These are phyloP conservation scores for Formica aserva DNA, from an alignment of 2,888 invertebrate genomes.

Conservation along the genomic window DNA sequence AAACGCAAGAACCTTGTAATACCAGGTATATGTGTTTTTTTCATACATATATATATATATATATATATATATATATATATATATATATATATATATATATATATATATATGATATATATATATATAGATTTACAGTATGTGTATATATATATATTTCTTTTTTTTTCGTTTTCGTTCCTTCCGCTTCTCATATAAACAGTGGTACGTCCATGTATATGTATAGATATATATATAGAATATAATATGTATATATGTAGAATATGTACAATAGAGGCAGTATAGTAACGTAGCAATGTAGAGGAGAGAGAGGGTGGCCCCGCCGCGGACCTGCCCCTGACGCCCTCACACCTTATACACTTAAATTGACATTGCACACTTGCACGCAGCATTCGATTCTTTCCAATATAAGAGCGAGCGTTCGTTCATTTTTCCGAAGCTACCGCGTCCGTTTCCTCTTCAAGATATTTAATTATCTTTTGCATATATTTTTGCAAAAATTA, in stretches of 20 bases:
- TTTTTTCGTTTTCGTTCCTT: slow-evolving; percentile 40
- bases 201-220: slow-evolving; percentile 79
- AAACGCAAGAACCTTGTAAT: slow-evolving; percentile 83
- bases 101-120: slow-evolving; percentile 70
- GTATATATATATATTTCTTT: slow-evolving; percentile 74
- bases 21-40: slow-evolving; percentile 78
- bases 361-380: slow-evolving; percentile 75
- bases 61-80: slow-evolving; percentile 60
- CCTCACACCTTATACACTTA: slow-evolving; percentile 76
- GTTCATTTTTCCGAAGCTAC: slow-evolving; percentile 60
- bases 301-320: slow-evolving; percentile 83
- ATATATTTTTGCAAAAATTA: neutral
- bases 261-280: slow-evolving; percentile 85
- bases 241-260: slow-evolving; percentile 79
- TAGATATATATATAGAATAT: slow-evolving; percentile 74
- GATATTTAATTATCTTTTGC: neutral
- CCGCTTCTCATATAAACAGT: slow-evolving; percentile 68
- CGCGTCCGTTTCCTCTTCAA: slow-evolving; percentile 37
- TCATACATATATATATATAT: slow-evolving; percentile 53
- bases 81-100: slow-evolving; percentile 60
- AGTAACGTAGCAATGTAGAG: slow-evolving; percentile 84
- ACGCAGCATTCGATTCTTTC: slow-evolving; percentile 69
- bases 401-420: slow-evolving; percentile 74
- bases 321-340: slow-evolving; percentile 83
- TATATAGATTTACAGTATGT: slow-evolving; percentile 63